Base-by-base conservation (phyloP, 1,140 invertebrate species). In the Bradysia coprophila region DNA sequence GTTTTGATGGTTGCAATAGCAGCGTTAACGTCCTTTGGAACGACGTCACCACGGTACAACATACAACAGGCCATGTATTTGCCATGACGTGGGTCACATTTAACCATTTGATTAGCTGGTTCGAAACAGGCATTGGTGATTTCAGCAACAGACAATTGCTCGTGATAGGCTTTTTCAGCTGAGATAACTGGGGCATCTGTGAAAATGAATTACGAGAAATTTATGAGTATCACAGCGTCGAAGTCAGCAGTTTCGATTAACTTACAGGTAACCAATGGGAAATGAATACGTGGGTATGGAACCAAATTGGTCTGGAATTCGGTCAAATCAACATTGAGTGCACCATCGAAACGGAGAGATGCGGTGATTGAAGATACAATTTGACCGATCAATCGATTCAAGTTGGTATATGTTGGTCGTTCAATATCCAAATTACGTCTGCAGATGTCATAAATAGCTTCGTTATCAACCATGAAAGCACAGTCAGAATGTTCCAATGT, bases 361-460 rank as follows among this genome's bases (percentile, higher is more conserved):
- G 84, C 84, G 3, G 83, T 87, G 51, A 88, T 87, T 36, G 82
- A 87, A 2, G 82, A 86, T 3, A 88, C 83, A 50, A 88, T 85
- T 63, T 87, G 84, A 21, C 81, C 81, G 49, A 87, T 85, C 40
- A 87, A 65, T 47, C 82, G 63, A 59, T 87, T 87, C 51, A 80
- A 64, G 60, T 79, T 84, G 54, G 69, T 73, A 69, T 85, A 87
- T 8, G 80, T 82, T 15, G 84, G 85, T 32, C 83, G 69, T 50
- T 86, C 83, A 47, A 92, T 86, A 61, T 89, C 84, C 52, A 92
- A 59, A 56, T 90, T 90, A 34, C 83, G 71, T 34, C 83, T 70
- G 64, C 88, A 92, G 59, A 92, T 90, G 57, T 92, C 86, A 50
- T 90, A 92, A 54, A 91, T 90, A 33, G 82, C 83, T 58, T 88